phyloP scores from a whole-genome alignment of 1,140 invertebrate genomes.

The Venustaconcha ellipsiformis region DNA sequence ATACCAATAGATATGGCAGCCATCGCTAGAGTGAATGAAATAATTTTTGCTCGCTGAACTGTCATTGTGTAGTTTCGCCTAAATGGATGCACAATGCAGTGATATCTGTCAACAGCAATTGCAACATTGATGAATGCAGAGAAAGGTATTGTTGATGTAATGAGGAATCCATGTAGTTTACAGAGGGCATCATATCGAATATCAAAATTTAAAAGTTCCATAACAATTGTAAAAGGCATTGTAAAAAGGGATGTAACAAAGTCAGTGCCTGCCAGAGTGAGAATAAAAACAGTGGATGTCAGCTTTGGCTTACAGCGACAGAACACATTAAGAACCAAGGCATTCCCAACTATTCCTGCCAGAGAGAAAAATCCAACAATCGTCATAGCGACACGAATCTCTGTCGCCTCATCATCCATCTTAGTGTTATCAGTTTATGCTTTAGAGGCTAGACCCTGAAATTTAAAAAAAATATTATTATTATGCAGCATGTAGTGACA shows the following conservation, averaged over 20 bases:
- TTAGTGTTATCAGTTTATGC: too few relatives aligned
- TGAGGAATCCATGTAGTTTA: constrained; percentile 53
- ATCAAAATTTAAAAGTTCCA: constrained; percentile 39
- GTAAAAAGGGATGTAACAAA: constrained; percentile 46
- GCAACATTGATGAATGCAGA: constrained; percentile 57
- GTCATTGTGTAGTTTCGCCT: constrained; percentile 42
- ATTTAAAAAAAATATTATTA: too few relatives aligned
- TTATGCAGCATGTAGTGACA: too few relatives aligned
- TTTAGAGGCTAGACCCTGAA: too few relatives aligned
- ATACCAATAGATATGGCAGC: constrained; percentile 45
- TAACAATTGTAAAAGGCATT: constrained; percentile 45
- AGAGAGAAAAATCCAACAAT: constrained; percentile 34
- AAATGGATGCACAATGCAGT: constrained; percentile 59
- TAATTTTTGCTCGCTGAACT: constrained; percentile 41
- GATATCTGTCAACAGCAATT: constrained; percentile 57
- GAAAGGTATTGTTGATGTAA: constrained; percentile 50
- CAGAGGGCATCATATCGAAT: constrained; percentile 44
- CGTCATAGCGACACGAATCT: too few relatives aligned
- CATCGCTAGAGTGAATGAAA: constrained; percentile 34
- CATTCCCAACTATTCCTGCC: constrained; percentile 55
- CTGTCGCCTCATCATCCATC: too few relatives aligned
- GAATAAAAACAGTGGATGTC: constrained; percentile 56
- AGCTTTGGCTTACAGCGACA: constrained; percentile 42
- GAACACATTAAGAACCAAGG: constrained; percentile 58
- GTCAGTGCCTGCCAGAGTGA: constrained; percentile 52